Evolutionary conservation across 2,113 vertebrate species (phyloP).

Genomic region (Petromus typicus): DNA sequence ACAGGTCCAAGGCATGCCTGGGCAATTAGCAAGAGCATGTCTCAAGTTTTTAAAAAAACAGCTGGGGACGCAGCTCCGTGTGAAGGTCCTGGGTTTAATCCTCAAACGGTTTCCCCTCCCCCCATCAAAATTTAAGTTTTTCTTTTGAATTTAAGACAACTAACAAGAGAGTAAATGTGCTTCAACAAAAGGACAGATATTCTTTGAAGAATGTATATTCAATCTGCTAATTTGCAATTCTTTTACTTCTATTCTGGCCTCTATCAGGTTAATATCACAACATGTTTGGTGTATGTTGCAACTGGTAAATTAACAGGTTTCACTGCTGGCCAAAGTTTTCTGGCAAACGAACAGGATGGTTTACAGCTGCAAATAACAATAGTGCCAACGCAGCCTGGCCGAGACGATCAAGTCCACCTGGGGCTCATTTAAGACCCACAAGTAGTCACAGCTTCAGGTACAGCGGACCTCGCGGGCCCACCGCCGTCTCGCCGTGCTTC

Average conservation of each 20-base stretch:
- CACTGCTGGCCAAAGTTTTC: background rate
- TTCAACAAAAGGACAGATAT: background rate
- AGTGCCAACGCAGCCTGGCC: background rate
- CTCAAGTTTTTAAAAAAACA: background rate
- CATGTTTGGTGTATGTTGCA: background rate
- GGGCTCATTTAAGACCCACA: background rate
- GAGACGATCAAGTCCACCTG: background rate
- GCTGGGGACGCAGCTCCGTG: background rate
- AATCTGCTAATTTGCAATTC: background rate
- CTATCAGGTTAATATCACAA: background rate
- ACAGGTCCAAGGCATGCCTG: background rate
- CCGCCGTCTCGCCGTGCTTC: background rate
- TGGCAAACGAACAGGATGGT: background rate
- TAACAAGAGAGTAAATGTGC: background rate
- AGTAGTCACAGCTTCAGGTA: background rate
- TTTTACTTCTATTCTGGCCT: background rate
- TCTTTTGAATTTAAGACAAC: conserved; percentile 52
- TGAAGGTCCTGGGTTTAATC: background rate
- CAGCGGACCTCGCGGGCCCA: background rate
- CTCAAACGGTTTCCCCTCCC: background rate
- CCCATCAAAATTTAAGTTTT: background rate
- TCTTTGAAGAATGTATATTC: background rate
- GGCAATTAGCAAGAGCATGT: background rate
- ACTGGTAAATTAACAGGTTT: background rate
- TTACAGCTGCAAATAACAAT: background rate